Evolutionary conservation across 64 coral and sea anemone genomes (phyloP).

Genomic region (Montipora efflorescens): DNA sequence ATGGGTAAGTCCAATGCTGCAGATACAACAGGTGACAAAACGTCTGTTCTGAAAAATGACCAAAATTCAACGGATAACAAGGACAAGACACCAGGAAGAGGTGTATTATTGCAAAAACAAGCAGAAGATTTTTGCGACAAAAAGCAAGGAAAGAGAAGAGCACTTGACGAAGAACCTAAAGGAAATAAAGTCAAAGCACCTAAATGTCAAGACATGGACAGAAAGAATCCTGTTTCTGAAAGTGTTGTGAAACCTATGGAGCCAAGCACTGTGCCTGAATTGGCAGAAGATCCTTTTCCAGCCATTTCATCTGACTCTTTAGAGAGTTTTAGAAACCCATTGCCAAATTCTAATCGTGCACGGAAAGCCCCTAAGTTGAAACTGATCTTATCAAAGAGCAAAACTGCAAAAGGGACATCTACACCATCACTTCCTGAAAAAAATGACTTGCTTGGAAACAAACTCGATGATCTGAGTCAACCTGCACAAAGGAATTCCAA

Average conservation of each 20-base stretch:
- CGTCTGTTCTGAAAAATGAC: background rate
- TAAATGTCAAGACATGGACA: background rate
- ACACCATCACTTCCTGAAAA: background rate
- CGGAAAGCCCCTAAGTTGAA: conserved; percentile 35
- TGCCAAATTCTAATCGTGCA: background rate
- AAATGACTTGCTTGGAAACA: background rate
- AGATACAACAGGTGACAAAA: background rate
- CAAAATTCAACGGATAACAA: background rate
- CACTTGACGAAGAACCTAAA: background rate
- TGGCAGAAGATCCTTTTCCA: conserved; percentile 3
- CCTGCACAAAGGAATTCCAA: background rate
- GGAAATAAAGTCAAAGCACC: background rate
- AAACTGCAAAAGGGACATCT: background rate
- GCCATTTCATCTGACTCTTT: background rate
- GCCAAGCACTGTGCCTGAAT: background rate
- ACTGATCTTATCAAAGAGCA: conserved; percentile 18
- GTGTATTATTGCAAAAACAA: background rate
- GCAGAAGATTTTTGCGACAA: background rate
- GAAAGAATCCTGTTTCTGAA: background rate
- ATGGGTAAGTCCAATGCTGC: background rate
- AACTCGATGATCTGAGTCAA: background rate
- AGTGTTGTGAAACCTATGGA: background rate
- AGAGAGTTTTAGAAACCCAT: background rate
- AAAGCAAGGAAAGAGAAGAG: background rate
- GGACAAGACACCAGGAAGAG: background rate